Base-by-base conservation (phyloP, 2,797 vertebrate genomes). In the Mormyrus hasselquistii region DNA sequence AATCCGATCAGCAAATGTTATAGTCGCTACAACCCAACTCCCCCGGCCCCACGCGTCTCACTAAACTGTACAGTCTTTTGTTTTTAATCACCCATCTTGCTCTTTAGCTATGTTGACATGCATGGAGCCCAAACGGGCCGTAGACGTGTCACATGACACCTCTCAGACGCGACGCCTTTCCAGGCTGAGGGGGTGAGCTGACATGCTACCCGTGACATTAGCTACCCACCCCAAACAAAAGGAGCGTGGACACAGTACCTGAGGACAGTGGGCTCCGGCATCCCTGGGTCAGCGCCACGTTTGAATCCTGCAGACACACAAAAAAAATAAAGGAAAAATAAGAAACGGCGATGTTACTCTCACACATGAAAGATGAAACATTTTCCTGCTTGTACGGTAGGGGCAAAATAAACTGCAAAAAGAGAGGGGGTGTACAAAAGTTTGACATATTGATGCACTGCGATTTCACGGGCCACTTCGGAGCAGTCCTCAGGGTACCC, bases 241-340 rank as follows among this genome's bases (percentile, higher is more conserved):
- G 29, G 12, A 6, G 12, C 16, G 2, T n/a, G 53, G 7, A 57
- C 53, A n/a, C 12, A 9, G 52, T 38, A 82, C 85, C 86, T 89
- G 92, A 98, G 92, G 88, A 99, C 90, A 1, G 93, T 97, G 12
- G 97, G 98, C 88, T 97, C 97, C 4, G 97, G 98, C 97, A 98
- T 98, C 87, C 98, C 97, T 89, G 97, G 97, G 94, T 99, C 98
- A 84, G 97, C 97, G 91, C 98, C 98, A 91, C 97, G 97, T 90
- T 97, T 98, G 94, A 99, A 99, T 91, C 98, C 98, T 98, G 73
- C 29, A 52, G 76, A 4, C n/a, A 3, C 88, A 89, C n/a, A 47
- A 25, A 73, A 47, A 25, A 10, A 84, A 1, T 34, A 10, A 5
- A 44, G 0, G 9, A n/a, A 10, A 41, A 16, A 47, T 4, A 12